Evolutionary conservation across 2,113 vertebrate species (phyloP), one percentile per base, ranked within the genome.

Genomic region (Setophaga coronata): DNA sequence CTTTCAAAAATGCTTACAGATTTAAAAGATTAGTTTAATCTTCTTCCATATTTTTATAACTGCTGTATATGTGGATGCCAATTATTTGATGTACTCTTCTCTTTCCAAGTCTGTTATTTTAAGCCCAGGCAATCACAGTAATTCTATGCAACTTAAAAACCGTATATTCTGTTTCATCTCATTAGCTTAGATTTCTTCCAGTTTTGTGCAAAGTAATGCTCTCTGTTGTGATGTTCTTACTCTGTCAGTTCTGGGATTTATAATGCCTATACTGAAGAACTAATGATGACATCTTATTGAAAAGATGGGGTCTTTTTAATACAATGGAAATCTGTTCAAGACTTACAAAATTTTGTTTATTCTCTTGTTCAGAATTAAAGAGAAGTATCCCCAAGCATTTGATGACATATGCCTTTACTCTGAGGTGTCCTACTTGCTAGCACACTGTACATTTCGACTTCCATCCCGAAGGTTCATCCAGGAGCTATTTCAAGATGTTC

Each of bases 321-420:
- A 28, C 12, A 6, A 21, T 36, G 15, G 29, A 56, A 78, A 28
- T 64, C 2, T 42, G 14, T 56, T 70, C 15, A 45, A 53, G 31
- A 51, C 25, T 51, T 85, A 1, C 0, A 79, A 66, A 56, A n/a
- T 12, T 14, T 28, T 67, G 12, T 8, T 62, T 81, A 66, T 91
- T 33, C 79, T 96, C 31, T 47, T 79, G 85, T 89, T 92, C 92
- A 99, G 99, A 96, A 99, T 99, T 97, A 99, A 99, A 93, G 99
- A 99, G 97, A 99, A 99, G 94, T 99, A 99, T 87, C 99, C 99
- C 3, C 99, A 99, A 79, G 99, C 99, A 4, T 99, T 99, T 89
- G 99, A 99, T 67, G 99, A 99, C 95, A 99, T 99, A 93, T 99
- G 99, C 97, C 98, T 99, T 95, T 99, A 99, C 95, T 99, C 99